Conservation (phyloP, 2,888 invertebrate genomes). For the Rhagonycha fulva region DNA sequence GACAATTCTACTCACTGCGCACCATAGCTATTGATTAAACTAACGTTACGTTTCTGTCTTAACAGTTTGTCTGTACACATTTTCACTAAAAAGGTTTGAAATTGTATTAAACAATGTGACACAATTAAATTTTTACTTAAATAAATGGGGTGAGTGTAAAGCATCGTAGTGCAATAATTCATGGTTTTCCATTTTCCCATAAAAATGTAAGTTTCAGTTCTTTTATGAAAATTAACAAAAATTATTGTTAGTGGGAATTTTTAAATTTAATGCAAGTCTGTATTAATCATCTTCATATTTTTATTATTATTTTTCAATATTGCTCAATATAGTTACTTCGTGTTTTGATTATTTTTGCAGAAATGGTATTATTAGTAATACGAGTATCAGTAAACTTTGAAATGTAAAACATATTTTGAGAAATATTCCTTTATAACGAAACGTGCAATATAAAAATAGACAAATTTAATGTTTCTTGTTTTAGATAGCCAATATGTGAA, state of each 20-base stretch:
- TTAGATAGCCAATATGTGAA: background rate
- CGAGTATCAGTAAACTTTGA: too few relatives aligned
- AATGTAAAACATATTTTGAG: too few relatives aligned
- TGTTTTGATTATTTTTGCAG: too few relatives aligned
- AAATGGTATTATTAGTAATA: too few relatives aligned
- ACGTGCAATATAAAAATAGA: background rate
- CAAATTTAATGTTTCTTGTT: background rate
- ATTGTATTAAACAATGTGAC: background rate
- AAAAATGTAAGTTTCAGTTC: background rate
- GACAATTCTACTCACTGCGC: background rate
- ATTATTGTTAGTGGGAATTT: background rate
- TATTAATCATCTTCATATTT: too few relatives aligned
- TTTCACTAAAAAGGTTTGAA: background rate
- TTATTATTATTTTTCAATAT: too few relatives aligned
- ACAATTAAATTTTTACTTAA: background rate
- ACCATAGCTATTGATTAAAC: background rate
- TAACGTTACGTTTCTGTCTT: background rate
- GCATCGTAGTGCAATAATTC: background rate
- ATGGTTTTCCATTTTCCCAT: background rate
- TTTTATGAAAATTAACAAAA: background rate
- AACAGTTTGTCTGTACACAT: background rate
- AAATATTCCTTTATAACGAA: background rate
- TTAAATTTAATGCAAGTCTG: too few relatives aligned
- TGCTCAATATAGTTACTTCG: too few relatives aligned
- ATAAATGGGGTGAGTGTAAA: background rate